These are phyloP conservation scores for Parnassius smintheus DNA, from an alignment of 2,888 invertebrate species.

Conservation along the genomic window DNA sequence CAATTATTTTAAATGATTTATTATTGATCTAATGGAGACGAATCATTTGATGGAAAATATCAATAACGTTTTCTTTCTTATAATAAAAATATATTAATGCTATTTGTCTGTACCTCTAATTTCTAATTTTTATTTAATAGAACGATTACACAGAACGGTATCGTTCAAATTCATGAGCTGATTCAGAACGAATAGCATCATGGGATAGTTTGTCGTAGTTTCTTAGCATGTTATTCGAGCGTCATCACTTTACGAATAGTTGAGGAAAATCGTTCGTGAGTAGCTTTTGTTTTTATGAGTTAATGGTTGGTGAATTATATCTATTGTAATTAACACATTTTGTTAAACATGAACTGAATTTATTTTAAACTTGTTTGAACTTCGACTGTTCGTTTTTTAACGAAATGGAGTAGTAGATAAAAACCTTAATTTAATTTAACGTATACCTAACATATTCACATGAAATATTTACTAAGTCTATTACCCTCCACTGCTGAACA, in stretches of 20 bases:
- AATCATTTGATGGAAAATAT: too few relatives aligned
- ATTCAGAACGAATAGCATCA: slow-evolving; percentile 17
- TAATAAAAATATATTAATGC: too few relatives aligned
- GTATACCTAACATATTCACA: too few relatives aligned
- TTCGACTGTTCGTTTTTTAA: slow-evolving; percentile 3
- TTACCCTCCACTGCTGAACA: too few relatives aligned
- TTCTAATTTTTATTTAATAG: neutral
- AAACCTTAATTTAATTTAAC: too few relatives aligned
- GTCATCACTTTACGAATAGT: slow-evolving; percentile 19
- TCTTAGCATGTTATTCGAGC: slow-evolving; percentile 22
- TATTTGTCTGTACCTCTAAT: too few relatives aligned
- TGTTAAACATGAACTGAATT: slow-evolving; percentile 18
- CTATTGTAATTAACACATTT: slow-evolving; percentile 24
- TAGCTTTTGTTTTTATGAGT: slow-evolving; percentile 24
- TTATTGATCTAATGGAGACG: too few relatives aligned
- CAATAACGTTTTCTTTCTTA: too few relatives aligned
- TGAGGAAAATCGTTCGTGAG: slow-evolving; percentile 24
- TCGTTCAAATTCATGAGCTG: slow-evolving; percentile 20
- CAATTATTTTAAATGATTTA: too few relatives aligned
- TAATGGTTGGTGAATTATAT: slow-evolving; percentile 22
- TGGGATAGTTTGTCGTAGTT: slow-evolving; percentile 23
- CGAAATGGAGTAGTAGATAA: neutral
- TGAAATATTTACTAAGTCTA: too few relatives aligned
- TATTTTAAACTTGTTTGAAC: slow-evolving; percentile 4
- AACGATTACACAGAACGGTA: slow-evolving; percentile 14